Conservation (phyloP, 2,888 invertebrate genomes). For the Petrolisthes cinctipes region DNA sequence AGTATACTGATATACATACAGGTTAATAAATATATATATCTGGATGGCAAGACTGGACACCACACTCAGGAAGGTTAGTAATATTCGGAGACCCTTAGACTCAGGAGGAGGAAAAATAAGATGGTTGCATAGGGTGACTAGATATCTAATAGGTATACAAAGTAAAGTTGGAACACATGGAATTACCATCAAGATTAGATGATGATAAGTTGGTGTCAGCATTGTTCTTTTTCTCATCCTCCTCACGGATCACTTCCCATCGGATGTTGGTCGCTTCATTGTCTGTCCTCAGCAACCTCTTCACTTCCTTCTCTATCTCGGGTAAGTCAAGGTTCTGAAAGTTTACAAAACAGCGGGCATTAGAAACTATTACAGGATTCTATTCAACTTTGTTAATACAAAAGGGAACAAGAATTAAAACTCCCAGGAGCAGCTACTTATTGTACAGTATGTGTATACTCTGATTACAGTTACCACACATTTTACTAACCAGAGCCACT, state of each 20-base stretch:
- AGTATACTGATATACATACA: too few species aligned
- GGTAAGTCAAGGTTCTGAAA: constrained; percentile 90
- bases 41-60: neutral
- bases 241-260: constrained; percentile 91
- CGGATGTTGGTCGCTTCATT: constrained; percentile 91
- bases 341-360: too few species aligned
- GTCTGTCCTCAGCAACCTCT: constrained; percentile 88
- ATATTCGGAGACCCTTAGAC: too few species aligned
- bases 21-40: neutral
- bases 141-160: too few species aligned
- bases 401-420: neutral
- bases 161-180: too few species aligned
- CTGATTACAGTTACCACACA: too few species aligned
- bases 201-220: constrained; percentile 40
- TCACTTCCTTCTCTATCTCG: constrained; percentile 98
- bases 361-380: neutral
- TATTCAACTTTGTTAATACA: neutral
- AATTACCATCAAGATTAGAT: constrained; percentile 59
- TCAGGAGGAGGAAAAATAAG: too few species aligned
- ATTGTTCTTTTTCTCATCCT: constrained; percentile 72
- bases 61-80: neutral
- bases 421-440: too few species aligned
- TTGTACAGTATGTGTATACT: too few species aligned
- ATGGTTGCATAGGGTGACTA: too few species aligned
- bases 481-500: too few species aligned